A percentile compares a stretch with the other conserved stretches of the same genome.
Conservation (phyloP, 2,113 vertebrate species). For the Ascaphus truei region DNA sequence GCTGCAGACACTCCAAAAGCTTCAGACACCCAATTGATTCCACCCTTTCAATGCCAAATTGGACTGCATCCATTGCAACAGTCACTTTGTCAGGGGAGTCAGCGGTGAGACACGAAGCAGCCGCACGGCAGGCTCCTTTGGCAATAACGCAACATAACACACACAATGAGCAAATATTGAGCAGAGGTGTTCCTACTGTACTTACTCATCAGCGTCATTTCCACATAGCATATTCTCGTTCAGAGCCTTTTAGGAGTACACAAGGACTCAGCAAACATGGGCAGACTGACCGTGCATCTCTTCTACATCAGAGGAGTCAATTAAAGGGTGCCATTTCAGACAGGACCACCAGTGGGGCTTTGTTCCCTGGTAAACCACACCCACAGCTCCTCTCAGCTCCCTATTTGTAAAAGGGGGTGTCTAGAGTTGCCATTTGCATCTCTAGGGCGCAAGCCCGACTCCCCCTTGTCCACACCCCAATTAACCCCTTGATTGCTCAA, state of each 20-base stretch:
- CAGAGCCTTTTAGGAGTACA: not conserved
- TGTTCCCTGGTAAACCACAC: conserved; percentile 17
- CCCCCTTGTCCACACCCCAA: not conserved
- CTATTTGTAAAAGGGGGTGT: not conserved
- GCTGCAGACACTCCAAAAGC: no score
- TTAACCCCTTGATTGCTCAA: not conserved
- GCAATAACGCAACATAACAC: no score
- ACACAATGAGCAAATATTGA: conserved; percentile 4
- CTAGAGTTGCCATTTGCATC: not conserved
- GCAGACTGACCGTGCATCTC: not conserved
- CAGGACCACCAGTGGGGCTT: conserved; percentile 29
- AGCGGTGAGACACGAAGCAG: no score
- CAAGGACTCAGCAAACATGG: not conserved
- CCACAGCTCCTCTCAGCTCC: not conserved
- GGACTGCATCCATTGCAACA: no score
- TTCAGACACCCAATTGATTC: no score
- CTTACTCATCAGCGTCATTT: conserved; percentile 1
- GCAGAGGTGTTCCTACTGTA: conserved; percentile 4
- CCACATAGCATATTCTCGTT: not conserved
- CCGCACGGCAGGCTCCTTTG: no score
- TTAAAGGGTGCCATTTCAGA: not conserved
- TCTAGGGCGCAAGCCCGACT: no score
- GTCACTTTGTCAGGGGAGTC: no score
- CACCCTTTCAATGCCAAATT: no score
- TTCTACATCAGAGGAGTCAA: not conserved